A percentile compares a stretch with the other conserved stretches of the same genome.
These are phyloP conservation scores for Catocala sponsa DNA, from an alignment of 2,888 invertebrate species.

Conservation along the genomic window DNA sequence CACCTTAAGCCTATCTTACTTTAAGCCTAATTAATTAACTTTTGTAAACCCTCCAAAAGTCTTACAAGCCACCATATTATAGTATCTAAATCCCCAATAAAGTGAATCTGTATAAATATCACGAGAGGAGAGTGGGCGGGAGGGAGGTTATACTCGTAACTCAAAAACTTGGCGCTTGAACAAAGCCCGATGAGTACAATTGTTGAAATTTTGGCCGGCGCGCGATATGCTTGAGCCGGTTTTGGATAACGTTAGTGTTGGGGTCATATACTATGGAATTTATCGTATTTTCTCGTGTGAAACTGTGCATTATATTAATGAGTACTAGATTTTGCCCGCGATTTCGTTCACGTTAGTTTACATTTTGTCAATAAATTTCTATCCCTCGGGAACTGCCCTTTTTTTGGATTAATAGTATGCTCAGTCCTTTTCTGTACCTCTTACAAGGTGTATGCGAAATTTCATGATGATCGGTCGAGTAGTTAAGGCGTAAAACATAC, in stretches of 20 bases:
- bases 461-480: too few relatives aligned
- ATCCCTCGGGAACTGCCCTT: too few relatives aligned
- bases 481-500: too few relatives aligned
- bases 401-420: too few relatives aligned
- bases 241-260: conserved; percentile 31
- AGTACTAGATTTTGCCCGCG: too few relatives aligned
- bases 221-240: conserved; percentile 23
- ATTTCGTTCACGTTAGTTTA: too few relatives aligned
- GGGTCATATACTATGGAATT: not conserved
- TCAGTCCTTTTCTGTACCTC: too few relatives aligned
- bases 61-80: conserved; percentile 8
- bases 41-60: not conserved
- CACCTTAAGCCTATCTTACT: not conserved
- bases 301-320: not conserved
- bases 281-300: not conserved
- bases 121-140: conserved; percentile 27
- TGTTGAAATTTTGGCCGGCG: conserved; percentile 67
- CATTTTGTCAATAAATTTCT: too few relatives aligned
- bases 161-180: conserved; percentile 69
- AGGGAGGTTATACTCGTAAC: conserved; percentile 46
- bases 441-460: too few relatives aligned
- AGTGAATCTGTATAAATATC: conserved; percentile 47
- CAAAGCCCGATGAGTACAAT: conserved; percentile 56
- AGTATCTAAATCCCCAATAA: conserved; percentile 46
- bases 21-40: not conserved